Base-by-base conservation (phyloP, 2,888 invertebrate species). In the Phasia obesa region DNA sequence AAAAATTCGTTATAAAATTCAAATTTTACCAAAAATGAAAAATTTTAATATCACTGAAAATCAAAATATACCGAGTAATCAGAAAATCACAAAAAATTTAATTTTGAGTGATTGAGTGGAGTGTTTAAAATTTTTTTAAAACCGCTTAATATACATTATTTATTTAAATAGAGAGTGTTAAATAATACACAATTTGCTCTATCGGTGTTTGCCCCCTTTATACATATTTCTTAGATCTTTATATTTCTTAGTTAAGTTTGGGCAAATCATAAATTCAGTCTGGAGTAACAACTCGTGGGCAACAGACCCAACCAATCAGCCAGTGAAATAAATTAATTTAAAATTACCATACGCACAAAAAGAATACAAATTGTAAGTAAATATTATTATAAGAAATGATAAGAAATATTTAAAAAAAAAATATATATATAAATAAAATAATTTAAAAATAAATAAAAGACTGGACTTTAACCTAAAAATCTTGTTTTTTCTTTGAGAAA, bases 281-380 rank as follows among this genome's bases (percentile, higher is more conserved):
- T 83, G 83, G 60, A 83, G 60, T 64, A 71, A 60, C 49, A 65
- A 57, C 60, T 83, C 59, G 78, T 75, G 53, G 75, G 65, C 44
- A 79, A 75, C 65, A 55, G 65, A 75, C 53, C 78, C 35, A 65
- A 27, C 21, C 19, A 7, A n/a, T 2, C 7, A 44, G 17, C 11
- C 4, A 11, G n/a, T 13, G 7, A 11, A 42, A 13, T 2, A 42
- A 42, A 42, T 15, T 42, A 15, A 42, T 4, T 4, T 15, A n/a
- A 1, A 38, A 38, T 11, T 38, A 38, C 38, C 1, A 42, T 42
- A 42, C 35, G 38, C 38, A 42, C 15, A 42, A 7, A 15, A 42
- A 42, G 15, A 42, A 2, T 0, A n/a, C 35, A 35, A 59, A 47
- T 67, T 76, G 81, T 81, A 81, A 81, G 80, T 80, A 70, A 64